Evolutionary conservation across 2,113 vertebrate species (phyloP).

Genomic region (Microtus richardsoni): DNA sequence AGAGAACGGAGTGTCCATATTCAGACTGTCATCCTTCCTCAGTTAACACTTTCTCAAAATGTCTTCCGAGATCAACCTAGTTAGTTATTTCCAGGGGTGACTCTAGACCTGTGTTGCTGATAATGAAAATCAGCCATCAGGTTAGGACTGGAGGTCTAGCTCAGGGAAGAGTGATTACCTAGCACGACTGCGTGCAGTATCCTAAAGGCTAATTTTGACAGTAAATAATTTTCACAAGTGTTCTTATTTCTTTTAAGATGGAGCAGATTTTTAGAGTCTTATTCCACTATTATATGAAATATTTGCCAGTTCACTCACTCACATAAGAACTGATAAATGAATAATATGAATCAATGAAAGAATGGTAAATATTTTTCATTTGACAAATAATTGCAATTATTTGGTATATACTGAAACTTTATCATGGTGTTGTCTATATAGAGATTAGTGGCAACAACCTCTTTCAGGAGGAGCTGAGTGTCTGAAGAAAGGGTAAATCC

Average conservation of each 20-base stretch:
- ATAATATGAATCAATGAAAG: neutral
- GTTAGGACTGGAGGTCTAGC: too few species aligned
- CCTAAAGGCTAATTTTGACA: slow-evolving; percentile 17
- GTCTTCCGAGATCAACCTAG: neutral
- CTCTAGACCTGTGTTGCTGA: neutral
- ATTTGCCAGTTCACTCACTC: neutral
- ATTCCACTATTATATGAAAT: neutral
- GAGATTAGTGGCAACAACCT: neutral
- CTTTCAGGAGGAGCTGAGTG: neutral
- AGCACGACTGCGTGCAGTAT: neutral
- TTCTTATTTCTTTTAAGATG: neutral
- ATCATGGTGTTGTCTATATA: neutral
- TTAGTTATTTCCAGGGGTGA: neutral
- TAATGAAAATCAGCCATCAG: neutral
- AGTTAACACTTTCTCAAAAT: neutral
- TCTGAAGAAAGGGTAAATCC: neutral
- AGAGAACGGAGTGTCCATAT: neutral
- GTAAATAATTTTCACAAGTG: neutral
- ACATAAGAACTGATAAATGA: neutral
- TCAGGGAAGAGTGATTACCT: neutral
- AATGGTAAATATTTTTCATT: neutral
- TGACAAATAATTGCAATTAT: neutral
- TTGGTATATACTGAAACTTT: neutral
- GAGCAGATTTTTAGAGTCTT: neutral
- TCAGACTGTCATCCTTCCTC: neutral